These are phyloP conservation scores for Danio tinwini DNA, from an alignment of 2,797 vertebrate genomes.

Conservation along the genomic window DNA sequence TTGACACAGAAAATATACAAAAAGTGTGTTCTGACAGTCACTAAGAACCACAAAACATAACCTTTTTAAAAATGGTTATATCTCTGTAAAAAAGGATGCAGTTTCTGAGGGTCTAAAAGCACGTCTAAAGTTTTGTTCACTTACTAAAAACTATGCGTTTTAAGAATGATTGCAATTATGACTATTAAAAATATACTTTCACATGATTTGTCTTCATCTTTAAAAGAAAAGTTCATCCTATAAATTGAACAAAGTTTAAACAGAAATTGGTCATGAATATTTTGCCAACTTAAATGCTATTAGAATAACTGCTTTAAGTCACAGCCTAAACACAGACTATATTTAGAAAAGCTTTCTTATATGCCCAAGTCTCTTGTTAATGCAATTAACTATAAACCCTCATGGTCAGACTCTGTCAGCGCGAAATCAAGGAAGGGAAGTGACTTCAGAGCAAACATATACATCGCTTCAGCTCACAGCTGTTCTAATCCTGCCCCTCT, in stretches of 20 bases:
- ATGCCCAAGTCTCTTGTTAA: slow-evolving; percentile 65
- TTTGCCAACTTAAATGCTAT: neutral
- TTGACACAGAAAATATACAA: no score
- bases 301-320: slow-evolving; percentile 41
- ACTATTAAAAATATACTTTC: no score
- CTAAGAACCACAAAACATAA: no score
- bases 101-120: no score
- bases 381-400: slow-evolving; percentile 68
- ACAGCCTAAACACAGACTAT: slow-evolving; percentile 59
- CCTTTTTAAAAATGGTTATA: no score
- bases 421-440: neutral
- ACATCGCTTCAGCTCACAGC: neutral
- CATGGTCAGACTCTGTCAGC: slow-evolving; percentile 54
- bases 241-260: neutral
- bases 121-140: no score
- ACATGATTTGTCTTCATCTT: no score
- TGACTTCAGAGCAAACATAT: slow-evolving; percentile 5
- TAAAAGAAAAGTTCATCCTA: neutral
- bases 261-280: neutral
- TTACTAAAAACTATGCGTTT: no score
- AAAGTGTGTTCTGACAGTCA: no score
- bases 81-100: no score
- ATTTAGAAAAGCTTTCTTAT: slow-evolving; percentile 63
- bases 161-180: no score
- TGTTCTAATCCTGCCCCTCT: neutral